Evolutionary conservation across 1,140 invertebrate species (phyloP), one percentile per base, ranked within the genome.

Genomic region (Eulimnadia texana): DNA sequence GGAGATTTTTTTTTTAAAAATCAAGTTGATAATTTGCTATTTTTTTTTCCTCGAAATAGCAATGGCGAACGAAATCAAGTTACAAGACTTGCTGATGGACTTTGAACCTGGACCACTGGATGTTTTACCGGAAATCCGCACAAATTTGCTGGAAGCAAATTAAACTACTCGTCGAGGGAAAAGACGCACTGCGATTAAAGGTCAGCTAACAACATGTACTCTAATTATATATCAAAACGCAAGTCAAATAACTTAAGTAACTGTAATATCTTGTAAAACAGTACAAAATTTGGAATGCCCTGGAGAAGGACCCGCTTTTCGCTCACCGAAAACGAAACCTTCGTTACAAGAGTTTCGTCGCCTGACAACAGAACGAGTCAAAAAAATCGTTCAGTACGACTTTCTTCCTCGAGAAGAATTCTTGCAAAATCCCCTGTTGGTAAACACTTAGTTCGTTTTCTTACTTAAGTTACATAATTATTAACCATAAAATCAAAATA

Each of bases 301-400:
- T 96, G 33, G 82, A 90, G 73, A 82, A 76, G n/a, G 86, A 93
- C 71, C 84, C 89, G 3, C 67, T 86, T 0, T 97, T 96, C 70
- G 75, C 77, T 63, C 77, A 80, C 33, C 77, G 65, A 68, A 65
- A 64, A 50, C 64, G 29, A 74, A 77, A 1, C 68, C 75, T 3
- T 68, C 74, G 28, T 64, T 86, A 55, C 82, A 86, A 67, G 80
- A 87, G 62, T 68, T 78, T 42, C 73, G 86, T 33, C 74, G 79
- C 50, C 62, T 84, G 22, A 74, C 82, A 16, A 79, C 80, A 47
- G 76, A 78, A 57, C 72, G 82, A 65, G 77, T 79, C 69, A 81
- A 82, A 65, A 72, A 77, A 16, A 67, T 88, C 2, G 78, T 79
- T 67, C 78, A 82, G 67, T 81, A 83, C 63, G 72, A 84, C 24